These are phyloP conservation scores for Takifugu bimaculatus DNA, from an alignment of 2,113 vertebrate genomes.

Conservation along the genomic window DNA sequence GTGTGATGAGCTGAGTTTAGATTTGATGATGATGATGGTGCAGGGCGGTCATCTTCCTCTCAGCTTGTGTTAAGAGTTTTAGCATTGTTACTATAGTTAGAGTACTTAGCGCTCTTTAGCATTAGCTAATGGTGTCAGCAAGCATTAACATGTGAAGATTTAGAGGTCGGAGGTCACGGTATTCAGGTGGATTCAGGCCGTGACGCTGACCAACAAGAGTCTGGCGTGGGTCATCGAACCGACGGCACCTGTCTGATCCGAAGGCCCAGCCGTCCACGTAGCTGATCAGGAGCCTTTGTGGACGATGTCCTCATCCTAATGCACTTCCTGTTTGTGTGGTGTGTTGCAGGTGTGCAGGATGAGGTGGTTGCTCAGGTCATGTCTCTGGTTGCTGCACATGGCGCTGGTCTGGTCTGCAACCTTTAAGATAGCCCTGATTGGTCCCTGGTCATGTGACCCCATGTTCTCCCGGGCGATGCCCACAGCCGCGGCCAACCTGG, in stretches of 20 bases:
- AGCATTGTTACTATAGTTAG: conserved; percentile 33
- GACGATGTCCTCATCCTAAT: too few species aligned
- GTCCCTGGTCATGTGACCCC: conserved; percentile 85
- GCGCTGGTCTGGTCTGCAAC: conserved; percentile 31
- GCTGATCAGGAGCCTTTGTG: too few species aligned
- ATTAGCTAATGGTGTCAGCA: conserved; percentile 26
- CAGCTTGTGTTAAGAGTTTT: conserved; percentile 15
- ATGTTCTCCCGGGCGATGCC: conserved; percentile 76
- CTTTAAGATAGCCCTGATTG: conserved; percentile 80
- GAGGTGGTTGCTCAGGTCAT: conserved; percentile 21
- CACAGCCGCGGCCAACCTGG: conserved; percentile 73
- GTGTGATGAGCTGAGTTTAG: not conserved
- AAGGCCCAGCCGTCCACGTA: too few species aligned
- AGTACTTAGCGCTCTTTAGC: conserved; percentile 14
- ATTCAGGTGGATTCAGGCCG: conserved; percentile 2
- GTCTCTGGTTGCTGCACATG: conserved; percentile 46
- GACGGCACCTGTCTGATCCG: too few species aligned
- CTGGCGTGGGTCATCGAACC: not conserved
- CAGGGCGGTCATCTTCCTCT: not conserved
- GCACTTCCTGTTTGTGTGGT: not conserved
- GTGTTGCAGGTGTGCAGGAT: conserved; percentile 33
- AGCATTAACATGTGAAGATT: conserved; percentile 11
- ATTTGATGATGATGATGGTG: conserved; percentile 7
- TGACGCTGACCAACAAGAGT: not conserved
- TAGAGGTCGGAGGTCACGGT: conserved; percentile 23